A percentile compares a stretch with the other conserved stretches of the same genome.
These are phyloP conservation scores for Abrostola triplasia DNA, from an alignment of 2,888 invertebrate species.

Conservation along the genomic window DNA sequence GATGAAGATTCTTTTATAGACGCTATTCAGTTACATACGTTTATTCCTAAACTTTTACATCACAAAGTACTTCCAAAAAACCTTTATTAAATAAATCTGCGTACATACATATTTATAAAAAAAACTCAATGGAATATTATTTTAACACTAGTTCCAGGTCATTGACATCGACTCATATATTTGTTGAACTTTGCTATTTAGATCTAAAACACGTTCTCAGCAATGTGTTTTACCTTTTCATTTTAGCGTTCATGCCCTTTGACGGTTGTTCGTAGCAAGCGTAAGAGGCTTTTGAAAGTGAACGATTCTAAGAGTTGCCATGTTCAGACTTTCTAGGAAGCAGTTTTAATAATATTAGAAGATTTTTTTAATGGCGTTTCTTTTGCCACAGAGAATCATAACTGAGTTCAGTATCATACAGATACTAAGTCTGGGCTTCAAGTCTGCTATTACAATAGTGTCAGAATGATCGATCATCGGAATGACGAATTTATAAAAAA, in stretches of 20 bases:
- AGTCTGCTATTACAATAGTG: too few species aligned
- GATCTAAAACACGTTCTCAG: conserved; percentile 34
- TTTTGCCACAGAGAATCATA: background rate
- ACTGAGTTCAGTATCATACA: background rate
- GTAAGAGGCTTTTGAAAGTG: conserved; percentile 22
- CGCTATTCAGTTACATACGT: too few species aligned
- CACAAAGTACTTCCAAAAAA: too few species aligned
- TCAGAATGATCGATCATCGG: too few species aligned
- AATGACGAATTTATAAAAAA: too few species aligned
- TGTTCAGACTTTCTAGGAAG: conserved; percentile 7
- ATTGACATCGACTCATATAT: background rate
- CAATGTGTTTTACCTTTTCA: conserved; percentile 29
- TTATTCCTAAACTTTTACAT: too few species aligned
- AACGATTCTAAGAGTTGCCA: conserved; percentile 16
- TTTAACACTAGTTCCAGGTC: background rate
- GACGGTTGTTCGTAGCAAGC: conserved; percentile 31
- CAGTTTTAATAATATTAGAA: conserved; percentile 17
- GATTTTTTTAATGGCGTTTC: conserved; percentile 5
- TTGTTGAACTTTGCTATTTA: conserved; percentile 13
- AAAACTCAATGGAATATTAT: background rate
- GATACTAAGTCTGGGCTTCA: too few species aligned
- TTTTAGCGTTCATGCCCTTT: conserved; percentile 29
- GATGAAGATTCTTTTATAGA: too few species aligned
- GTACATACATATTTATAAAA: too few species aligned
- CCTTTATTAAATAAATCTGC: too few species aligned